Evolutionary conservation across 35 echinoderm and acorn worm species (phyloP), one percentile per base, ranked within the genome.

Genomic region (Patiria miniata): DNA sequence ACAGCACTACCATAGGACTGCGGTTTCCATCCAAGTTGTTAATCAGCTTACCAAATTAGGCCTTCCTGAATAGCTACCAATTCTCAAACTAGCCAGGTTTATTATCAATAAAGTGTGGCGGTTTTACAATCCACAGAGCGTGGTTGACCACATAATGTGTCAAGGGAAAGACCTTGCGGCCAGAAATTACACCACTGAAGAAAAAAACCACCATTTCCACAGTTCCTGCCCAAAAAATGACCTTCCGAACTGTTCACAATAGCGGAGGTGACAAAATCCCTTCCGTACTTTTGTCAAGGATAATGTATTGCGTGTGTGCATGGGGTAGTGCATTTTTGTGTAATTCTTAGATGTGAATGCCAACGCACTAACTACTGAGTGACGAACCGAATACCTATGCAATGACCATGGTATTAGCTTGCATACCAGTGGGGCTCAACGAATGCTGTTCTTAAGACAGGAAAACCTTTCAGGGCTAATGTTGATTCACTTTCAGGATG

Each of bases 21-120:
- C 8, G 65, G 65, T 73, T 73, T 73, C 4, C 4, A 47, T 47
- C 12, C 42, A 47, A 47, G 42, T 47, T 73, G 26, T 73, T 36
- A 73, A 73, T 73, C 65, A 73, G 65, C 65, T 73, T 73, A 28
- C 34, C 26, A 73, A 22, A 73, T 73, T 73, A 28, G 65, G 65
- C 65, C 29, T 73, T 23, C 14, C 26, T 28, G 65, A 73, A 73
- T 32, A 30, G 65, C 65, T 14, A 18, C 3, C 57, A n/a, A 60
- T 26, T 73, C 34, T n/a, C 10, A 22, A 23, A 29, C 1, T 23
- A 23, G 28, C 1, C 61, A 69, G n/a, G n/a, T n/a, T 23, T 34
- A 69, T 69, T 73, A 28, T 36, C 34, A 34, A 34, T 73, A 34
- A 15, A 73, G 26, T 16, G 2, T 73, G 26, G 65, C 65, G 14